Evolutionary conservation across 2,113 vertebrate species (phyloP).

Genomic region (Tympanuchus pallidicinctus): DNA sequence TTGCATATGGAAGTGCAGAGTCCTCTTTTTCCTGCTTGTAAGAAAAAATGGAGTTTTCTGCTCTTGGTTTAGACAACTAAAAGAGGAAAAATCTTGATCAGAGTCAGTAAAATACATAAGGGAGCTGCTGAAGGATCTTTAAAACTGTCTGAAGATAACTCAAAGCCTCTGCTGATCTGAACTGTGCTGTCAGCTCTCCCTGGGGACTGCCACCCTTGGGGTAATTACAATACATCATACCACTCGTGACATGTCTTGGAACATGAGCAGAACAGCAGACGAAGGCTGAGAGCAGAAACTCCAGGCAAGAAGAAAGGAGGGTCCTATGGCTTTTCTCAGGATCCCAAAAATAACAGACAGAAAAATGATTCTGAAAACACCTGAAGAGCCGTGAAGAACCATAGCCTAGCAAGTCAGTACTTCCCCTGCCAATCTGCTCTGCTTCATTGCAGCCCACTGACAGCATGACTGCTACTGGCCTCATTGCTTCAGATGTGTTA

Average conservation of each 20-base stretch:
- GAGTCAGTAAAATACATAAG: background rate
- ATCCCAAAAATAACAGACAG: background rate
- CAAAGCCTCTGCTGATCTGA: constrained; percentile 9
- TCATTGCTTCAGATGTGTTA: background rate
- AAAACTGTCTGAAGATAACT: constrained; percentile 47
- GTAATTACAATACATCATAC: background rate
- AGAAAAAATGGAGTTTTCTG: background rate
- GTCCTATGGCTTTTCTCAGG: background rate
- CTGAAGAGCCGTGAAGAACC: background rate
- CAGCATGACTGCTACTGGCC: background rate
- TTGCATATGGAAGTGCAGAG: background rate
- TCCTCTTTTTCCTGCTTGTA: background rate
- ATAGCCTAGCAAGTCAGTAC: background rate
- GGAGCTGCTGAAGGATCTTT: constrained; percentile 4
- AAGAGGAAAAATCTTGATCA: background rate
- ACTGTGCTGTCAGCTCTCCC: constrained; percentile 25
- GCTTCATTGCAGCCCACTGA: background rate
- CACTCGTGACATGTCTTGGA: background rate
- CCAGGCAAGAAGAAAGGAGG: background rate
- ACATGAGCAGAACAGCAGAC: background rate
- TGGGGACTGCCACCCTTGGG: constrained; percentile 3
- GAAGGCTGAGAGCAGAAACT: background rate
- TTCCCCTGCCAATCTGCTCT: background rate
- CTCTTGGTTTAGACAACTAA: background rate
- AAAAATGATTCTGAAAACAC: background rate